A percentile compares a stretch with the other conserved stretches of the same genome.
Evolutionary conservation across 1,140 invertebrate species (phyloP).

Genomic region (Pseudomyrmex sp.): DNA sequence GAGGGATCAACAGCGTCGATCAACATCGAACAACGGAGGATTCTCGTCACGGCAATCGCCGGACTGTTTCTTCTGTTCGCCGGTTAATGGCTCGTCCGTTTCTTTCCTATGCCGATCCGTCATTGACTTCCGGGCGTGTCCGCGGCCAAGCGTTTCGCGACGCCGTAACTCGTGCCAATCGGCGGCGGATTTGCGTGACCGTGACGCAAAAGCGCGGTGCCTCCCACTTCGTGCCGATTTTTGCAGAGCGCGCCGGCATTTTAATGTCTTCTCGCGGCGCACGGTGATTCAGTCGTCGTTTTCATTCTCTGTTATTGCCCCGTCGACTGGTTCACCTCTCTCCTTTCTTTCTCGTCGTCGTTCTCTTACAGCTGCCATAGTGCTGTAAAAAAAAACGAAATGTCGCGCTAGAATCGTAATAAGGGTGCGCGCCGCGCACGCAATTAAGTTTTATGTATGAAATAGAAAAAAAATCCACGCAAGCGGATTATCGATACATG

Average conservation of each 20-base stretch:
- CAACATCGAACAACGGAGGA: slow-evolving; percentile 18
- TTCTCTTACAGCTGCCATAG: slow-evolving; percentile 25
- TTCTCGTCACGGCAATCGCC: slow-evolving; percentile 30
- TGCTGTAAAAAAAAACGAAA: slow-evolving; percentile 32
- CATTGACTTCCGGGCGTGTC: slow-evolving; percentile 61
- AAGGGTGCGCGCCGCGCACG: background rate
- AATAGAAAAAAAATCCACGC: background rate
- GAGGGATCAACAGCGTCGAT: slow-evolving; percentile 1
- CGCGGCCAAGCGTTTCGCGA: slow-evolving; percentile 45
- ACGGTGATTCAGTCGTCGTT: slow-evolving; percentile 59
- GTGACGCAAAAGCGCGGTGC: slow-evolving; percentile 46
- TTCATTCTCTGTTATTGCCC: slow-evolving; percentile 54
- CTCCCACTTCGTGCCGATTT: slow-evolving; percentile 46
- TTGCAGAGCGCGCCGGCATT: slow-evolving; percentile 28
- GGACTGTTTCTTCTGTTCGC: slow-evolving; percentile 44
- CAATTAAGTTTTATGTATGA: slow-evolving; percentile 11
- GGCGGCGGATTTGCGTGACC: slow-evolving; percentile 58
- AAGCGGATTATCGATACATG: background rate
- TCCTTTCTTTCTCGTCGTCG: slow-evolving; percentile 20
- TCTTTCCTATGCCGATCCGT: slow-evolving; percentile 45
- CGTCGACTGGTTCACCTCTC: slow-evolving; percentile 8
- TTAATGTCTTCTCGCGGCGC: slow-evolving; percentile 15
- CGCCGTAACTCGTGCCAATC: slow-evolving; percentile 61
- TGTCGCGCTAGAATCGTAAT: slow-evolving; percentile 6
- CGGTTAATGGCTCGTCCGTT: slow-evolving; percentile 38